Evolutionary conservation across 2,888 invertebrate genomes (phyloP).

Genomic region (Metacarcinus magister): DNA sequence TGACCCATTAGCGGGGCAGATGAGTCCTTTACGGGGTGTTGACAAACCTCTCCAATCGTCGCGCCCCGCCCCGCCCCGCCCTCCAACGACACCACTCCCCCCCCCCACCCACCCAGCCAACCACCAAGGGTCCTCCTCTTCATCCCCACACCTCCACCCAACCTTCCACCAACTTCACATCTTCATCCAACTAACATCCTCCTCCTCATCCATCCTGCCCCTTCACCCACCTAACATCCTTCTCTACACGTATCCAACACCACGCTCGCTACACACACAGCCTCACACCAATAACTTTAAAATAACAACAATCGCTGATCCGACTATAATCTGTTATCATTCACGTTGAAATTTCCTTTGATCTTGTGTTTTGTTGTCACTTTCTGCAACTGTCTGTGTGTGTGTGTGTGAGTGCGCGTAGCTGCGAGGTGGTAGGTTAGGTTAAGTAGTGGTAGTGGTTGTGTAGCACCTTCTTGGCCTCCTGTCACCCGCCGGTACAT

Average conservation of each 20-base stretch:
- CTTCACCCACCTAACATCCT: not conserved
- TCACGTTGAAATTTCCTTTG: not conserved
- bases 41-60: slow-evolving; percentile 21
- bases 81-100: not conserved
- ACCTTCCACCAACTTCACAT: no score
- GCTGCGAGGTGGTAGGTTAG: not conserved
- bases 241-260: not conserved
- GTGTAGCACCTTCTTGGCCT: not conserved
- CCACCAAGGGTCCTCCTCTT: not conserved
- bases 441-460: not conserved
- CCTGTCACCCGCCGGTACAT: not conserved
- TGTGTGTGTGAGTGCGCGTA: not conserved
- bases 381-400: not conserved
- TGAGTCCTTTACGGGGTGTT: not conserved
- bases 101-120: not conserved
- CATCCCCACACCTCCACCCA: not conserved
- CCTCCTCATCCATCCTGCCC: not conserved
- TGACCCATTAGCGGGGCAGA: slow-evolving; percentile 27
- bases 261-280: not conserved
- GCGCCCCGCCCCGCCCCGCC: not conserved
- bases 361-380: not conserved
- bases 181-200: not conserved
- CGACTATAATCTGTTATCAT: not conserved
- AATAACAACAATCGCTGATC: not conserved
- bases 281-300: not conserved